Percentiles rank a stretch among this genome's conserved stretches.
phyloP scores from a whole-genome alignment of 1,140 invertebrate species.

The Bombus huntii region DNA sequence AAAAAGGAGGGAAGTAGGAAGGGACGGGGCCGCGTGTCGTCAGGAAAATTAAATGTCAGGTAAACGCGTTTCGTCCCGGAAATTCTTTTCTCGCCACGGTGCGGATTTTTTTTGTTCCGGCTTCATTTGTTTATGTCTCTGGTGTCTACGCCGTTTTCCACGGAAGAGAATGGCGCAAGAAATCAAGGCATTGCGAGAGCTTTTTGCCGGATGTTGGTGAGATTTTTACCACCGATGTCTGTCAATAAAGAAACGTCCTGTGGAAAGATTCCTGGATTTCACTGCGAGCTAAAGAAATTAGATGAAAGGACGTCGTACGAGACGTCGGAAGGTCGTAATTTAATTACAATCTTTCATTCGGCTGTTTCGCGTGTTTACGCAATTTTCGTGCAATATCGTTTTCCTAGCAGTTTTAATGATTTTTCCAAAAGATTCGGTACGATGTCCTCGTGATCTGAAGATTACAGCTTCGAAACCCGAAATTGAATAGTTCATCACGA shows the following conservation, averaged over 20 bases:
- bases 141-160: not conserved
- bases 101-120: slow-evolving; percentile 6
- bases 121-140: slow-evolving; percentile 37
- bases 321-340: not conserved
- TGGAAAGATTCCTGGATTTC: not conserved
- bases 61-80: slow-evolving; percentile 33
- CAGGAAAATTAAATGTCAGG: slow-evolving; percentile 55
- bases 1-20: not conserved
- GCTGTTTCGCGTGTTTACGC: not conserved
- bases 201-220: not conserved
- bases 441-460: too few relatives aligned
- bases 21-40: not conserved
- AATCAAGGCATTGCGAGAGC: not conserved
- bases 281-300: not conserved
- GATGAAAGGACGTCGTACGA: not conserved
- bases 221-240: slow-evolving; percentile 3
- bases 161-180: not conserved
- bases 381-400: too few relatives aligned
- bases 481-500: slow-evolving; percentile 1
- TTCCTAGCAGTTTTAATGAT: not conserved
- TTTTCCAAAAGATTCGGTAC: not conserved
- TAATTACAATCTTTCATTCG: not conserved
- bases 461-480: too few relatives aligned
- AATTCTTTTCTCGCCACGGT: slow-evolving; percentile 24
- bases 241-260: slow-evolving; percentile 4